Base-by-base conservation (phyloP, 2,888 invertebrate species). In the Girardia tigrina region DNA sequence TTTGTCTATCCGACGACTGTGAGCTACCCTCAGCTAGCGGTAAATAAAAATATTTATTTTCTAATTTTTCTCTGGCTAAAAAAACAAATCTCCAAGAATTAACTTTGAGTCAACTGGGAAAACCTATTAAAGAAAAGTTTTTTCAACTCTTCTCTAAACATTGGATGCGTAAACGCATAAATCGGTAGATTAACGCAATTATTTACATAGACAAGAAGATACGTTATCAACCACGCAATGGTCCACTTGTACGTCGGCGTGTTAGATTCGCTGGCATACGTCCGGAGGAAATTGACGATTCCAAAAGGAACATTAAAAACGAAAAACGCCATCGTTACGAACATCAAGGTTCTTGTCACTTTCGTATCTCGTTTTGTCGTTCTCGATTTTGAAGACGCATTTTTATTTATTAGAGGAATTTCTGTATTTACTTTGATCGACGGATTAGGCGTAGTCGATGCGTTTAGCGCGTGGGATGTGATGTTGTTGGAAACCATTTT, bases 181-280 rank as follows among this genome's bases (percentile, higher is more conserved):
- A 74, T 70, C 23, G 74, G 74, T 36, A 74, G 56, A 72, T 74
- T 74, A 6, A 74, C 20, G 56, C 74, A 74, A 56, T 74, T 74
- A 20, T 74, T 74, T n/a, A 74, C 70, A 56, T 42, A 74, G 6
- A 74, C 74, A 27, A 74, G 42, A 6, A 72, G 23, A 72, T 74
- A 74, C 70, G 69, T 27, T 20, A 70, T 27, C 23, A 74, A 23
- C 74, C 74, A 74, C 20, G 74, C 74, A 4, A 71, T 12, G 12
- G 36, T 26, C 72, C n/a, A 72, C 23, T 8, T 56, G 71, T 26
- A 6, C 2, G 69, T n/a, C 8, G 16, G n/a, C 6, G 29, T 28
- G 26, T 20, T 16, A 26, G 36, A 36, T 23, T 56, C 23, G 6
- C 26, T 6, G 20, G 23, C 70, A 26, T 26, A n/a, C 2, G 74